A percentile compares a stretch with the other conserved stretches of the same genome.
phyloP scores from a whole-genome alignment of 2,797 vertebrate genomes.

The Pseudomugil tenellus region DNA sequence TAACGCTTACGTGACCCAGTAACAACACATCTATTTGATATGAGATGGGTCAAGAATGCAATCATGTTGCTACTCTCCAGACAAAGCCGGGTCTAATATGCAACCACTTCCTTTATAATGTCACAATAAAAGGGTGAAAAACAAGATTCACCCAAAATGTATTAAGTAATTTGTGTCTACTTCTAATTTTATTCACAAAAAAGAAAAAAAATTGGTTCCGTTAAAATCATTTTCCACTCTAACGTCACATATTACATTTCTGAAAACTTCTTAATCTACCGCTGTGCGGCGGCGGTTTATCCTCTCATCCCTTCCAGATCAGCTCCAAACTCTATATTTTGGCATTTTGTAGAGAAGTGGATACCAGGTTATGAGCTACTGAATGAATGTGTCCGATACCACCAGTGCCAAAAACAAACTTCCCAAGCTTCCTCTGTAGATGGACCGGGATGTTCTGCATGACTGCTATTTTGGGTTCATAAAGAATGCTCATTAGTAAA shows the following conservation, averaged over 20 bases:
- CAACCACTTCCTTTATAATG: too few relatives aligned
- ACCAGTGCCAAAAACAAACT: not conserved
- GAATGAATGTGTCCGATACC: not conserved
- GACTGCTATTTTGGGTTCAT: not conserved
- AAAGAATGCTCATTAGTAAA: not conserved
- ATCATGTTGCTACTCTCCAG: too few relatives aligned
- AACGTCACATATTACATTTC: not conserved
- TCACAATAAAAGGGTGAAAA: too few relatives aligned
- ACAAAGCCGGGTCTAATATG: too few relatives aligned
- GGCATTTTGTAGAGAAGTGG: not conserved
- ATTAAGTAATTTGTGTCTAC: too few relatives aligned
- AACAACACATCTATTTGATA: too few relatives aligned
- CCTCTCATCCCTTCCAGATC: not conserved
- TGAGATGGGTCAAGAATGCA: too few relatives aligned
- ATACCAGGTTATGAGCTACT: not conserved
- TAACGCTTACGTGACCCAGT: too few relatives aligned
- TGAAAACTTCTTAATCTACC: not conserved
- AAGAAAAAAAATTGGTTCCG: too few relatives aligned
- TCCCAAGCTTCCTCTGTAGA: not conserved
- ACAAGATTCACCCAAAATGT: too few relatives aligned
- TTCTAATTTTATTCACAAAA: too few relatives aligned
- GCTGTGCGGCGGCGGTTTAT: not conserved
- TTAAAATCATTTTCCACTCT: too few relatives aligned
- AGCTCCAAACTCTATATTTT: not conserved
- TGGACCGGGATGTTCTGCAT: not conserved